Evolutionary conservation across 2,113 vertebrate species (phyloP).

Genomic region (Stercorarius parasiticus): DNA sequence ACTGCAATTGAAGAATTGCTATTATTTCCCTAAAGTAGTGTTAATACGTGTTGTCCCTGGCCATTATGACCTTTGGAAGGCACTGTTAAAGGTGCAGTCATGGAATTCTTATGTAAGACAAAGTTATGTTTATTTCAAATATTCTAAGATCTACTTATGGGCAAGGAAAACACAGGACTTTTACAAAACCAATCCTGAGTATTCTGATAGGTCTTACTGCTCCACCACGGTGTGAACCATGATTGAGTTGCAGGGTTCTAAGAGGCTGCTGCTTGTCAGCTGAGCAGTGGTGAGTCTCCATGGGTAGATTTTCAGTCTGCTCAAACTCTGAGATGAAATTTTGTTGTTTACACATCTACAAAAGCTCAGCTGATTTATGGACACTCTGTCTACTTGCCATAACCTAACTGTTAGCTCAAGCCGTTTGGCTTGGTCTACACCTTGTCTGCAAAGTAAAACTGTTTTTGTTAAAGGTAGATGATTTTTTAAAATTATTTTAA

Average conservation of each 20-base stretch:
- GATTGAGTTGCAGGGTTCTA: background rate
- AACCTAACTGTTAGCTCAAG: background rate
- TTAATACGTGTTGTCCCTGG: background rate
- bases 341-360: background rate
- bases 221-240: rapidly evolving
- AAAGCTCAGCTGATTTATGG: background rate
- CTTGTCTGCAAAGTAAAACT: background rate
- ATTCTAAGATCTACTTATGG: background rate
- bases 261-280: background rate
- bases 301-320: background rate
- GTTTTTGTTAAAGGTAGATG: background rate
- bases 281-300: background rate
- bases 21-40: background rate
- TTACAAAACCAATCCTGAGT: background rate
- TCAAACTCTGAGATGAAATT: background rate
- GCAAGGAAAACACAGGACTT: background rate
- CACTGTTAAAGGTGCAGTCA: background rate
- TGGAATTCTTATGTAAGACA: background rate
- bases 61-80: background rate
- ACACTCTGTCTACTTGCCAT: background rate
- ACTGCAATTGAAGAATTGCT: rapidly evolving
- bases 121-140: background rate
- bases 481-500: background rate
- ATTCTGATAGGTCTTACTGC: background rate
- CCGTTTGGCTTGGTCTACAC: background rate